phyloP scores from a whole-genome alignment of 2,113 vertebrate species.

The Bungarus multicinctus region DNA sequence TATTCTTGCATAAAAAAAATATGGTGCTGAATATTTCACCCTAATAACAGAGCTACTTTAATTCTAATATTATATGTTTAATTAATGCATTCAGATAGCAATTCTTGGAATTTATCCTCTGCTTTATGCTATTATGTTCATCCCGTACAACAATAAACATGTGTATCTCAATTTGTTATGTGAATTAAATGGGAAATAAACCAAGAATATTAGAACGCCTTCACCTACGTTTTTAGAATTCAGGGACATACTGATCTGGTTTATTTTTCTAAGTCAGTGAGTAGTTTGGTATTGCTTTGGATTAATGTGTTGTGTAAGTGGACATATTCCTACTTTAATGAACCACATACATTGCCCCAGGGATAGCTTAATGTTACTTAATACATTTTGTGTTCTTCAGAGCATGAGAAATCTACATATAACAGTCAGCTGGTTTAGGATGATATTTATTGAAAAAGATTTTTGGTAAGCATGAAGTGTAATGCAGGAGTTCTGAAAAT shows the following conservation, averaged over 20 bases:
- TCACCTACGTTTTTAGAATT: neutral
- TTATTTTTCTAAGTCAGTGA: neutral
- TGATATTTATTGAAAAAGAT: neutral
- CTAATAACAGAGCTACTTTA: neutral
- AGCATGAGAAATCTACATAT: neutral
- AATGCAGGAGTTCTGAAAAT: neutral
- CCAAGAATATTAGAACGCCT: neutral
- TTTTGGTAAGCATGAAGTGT: too few species aligned
- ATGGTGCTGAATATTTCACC: neutral
- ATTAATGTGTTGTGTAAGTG: neutral
- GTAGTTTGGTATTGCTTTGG: neutral
- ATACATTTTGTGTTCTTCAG: neutral
- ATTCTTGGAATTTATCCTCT: neutral
- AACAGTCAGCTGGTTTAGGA: neutral
- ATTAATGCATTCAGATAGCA: neutral
- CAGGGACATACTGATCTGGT: neutral
- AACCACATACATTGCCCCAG: neutral
- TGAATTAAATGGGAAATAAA: neutral
- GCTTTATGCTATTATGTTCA: neutral
- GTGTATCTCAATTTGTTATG: neutral
- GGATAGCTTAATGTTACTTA: neutral
- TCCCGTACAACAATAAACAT: neutral
- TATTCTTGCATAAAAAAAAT: neutral
- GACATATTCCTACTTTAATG: neutral
- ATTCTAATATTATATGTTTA: neutral